A percentile compares a stretch with the other conserved stretches of the same genome.
These are phyloP conservation scores for Neodiprion virginianus DNA, from an alignment of 1,140 invertebrate species.

Conservation along the genomic window DNA sequence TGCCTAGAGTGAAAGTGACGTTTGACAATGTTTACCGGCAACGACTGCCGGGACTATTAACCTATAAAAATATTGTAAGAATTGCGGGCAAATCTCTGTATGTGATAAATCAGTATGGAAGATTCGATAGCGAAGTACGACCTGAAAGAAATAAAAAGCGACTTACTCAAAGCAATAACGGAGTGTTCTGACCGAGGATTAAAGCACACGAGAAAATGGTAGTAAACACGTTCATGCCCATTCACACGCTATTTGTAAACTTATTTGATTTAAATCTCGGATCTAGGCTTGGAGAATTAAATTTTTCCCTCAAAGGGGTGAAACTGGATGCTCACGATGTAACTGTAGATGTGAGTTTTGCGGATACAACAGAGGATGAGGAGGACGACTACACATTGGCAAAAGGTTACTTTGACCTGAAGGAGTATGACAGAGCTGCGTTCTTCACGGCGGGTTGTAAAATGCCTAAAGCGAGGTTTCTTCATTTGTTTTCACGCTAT, in stretches of 20 bases:
- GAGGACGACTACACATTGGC: conserved; percentile 80
- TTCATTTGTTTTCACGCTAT: conserved; percentile 86
- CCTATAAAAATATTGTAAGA: not conserved
- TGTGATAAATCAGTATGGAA: conserved; percentile 39
- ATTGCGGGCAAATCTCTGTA: not conserved
- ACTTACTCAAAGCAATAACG: conserved; percentile 70
- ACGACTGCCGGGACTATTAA: not conserved
- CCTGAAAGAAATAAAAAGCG: conserved; percentile 69
- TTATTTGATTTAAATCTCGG: conserved; percentile 18
- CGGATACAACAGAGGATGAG: conserved; percentile 62
- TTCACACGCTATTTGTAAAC: conserved; percentile 15
- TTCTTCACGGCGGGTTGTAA: conserved; percentile 79
- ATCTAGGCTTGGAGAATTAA: conserved; percentile 80
- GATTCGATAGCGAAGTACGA: conserved; percentile 61
- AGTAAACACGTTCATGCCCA: conserved; percentile 23
- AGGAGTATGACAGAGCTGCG: conserved; percentile 91
- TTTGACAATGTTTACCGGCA: not conserved
- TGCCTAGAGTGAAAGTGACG: not conserved
- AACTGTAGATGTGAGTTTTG: conserved; percentile 49
- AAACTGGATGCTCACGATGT: conserved; percentile 60
- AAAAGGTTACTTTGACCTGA: conserved; percentile 90
- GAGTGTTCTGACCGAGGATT: conserved; percentile 77
- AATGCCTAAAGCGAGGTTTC: conserved; percentile 74
- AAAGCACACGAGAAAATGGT: conserved; percentile 79
- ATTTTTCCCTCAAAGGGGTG: conserved; percentile 75